Percentiles rank a stretch among this genome's conserved stretches.
These are phyloP conservation scores for Rhorus exstirpatorius DNA, from an alignment of 2,888 invertebrate genomes.

Conservation along the genomic window DNA sequence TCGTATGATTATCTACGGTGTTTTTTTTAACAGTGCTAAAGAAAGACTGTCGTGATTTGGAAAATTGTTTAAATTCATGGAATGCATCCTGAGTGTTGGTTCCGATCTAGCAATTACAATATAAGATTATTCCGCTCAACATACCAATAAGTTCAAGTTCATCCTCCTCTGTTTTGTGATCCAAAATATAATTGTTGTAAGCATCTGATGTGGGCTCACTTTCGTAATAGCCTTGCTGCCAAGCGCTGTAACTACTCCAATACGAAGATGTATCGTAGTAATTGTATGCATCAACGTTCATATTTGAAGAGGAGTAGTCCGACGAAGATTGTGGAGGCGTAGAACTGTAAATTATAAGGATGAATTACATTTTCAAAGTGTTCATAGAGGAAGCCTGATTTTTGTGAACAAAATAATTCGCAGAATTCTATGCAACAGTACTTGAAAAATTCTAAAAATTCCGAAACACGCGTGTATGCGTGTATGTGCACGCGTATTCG, in stretches of 20 bases:
- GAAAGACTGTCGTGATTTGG: too few species aligned
- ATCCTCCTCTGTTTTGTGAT: constrained; percentile 87
- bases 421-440: too few species aligned
- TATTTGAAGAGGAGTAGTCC: constrained; percentile 82
- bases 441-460: too few species aligned
- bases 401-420: too few species aligned
- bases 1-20: too few species aligned
- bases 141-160: constrained; percentile 92
- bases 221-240: constrained; percentile 91
- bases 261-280: constrained; percentile 94
- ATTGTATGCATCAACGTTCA: constrained; percentile 86
- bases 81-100: neutral
- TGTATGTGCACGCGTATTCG: too few species aligned
- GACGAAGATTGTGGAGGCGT: constrained; percentile 87
- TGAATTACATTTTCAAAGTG: neutral
- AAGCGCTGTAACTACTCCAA: constrained; percentile 95
- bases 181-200: constrained; percentile 86
- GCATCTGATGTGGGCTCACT: constrained; percentile 87
- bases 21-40: too few species aligned
- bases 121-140: constrained; percentile 61
- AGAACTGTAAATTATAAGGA: constrained; percentile 86
- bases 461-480: too few species aligned
- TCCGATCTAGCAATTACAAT: neutral
- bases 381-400: too few species aligned
- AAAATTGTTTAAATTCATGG: too few species aligned